phyloP scores from a whole-genome alignment of 2,113 vertebrate species.

The Todiramphus saurophagus region DNA sequence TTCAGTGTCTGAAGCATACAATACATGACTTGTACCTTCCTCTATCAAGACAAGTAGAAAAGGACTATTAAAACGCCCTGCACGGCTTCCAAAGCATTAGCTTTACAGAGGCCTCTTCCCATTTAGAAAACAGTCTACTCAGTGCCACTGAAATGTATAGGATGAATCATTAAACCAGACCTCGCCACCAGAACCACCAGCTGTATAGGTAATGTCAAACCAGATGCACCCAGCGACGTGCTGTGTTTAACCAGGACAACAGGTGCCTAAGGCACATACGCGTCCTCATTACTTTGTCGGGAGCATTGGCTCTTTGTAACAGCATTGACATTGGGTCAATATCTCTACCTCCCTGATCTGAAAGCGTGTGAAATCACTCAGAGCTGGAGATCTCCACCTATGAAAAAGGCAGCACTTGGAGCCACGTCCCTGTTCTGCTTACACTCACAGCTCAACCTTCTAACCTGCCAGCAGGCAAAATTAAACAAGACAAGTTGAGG shows the following conservation, averaged over 20 bases:
- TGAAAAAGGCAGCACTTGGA: neutral
- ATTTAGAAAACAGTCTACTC: neutral
- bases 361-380: neutral
- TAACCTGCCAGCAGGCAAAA: neutral
- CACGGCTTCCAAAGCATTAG: neutral
- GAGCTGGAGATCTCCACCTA: neutral
- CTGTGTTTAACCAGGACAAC: constrained; percentile 34
- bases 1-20: neutral
- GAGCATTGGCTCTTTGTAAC: neutral
- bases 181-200: neutral
- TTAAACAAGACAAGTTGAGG: neutral
- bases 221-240: neutral
- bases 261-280: constrained; percentile 23
- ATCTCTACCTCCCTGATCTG: neutral
- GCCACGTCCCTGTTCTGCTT: neutral
- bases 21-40: neutral
- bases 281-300: neutral
- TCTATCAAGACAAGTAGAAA: neutral
- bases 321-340: neutral
- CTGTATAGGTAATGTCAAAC: neutral
- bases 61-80: neutral
- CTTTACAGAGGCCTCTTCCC: neutral
- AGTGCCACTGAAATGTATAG: neutral
- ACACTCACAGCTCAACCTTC: neutral
- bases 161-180: neutral